A percentile compares a stretch with the other conserved stretches of the same genome.
phyloP scores from a whole-genome alignment of 2,113 vertebrate genomes.

The Pantherophis guttatus region DNA sequence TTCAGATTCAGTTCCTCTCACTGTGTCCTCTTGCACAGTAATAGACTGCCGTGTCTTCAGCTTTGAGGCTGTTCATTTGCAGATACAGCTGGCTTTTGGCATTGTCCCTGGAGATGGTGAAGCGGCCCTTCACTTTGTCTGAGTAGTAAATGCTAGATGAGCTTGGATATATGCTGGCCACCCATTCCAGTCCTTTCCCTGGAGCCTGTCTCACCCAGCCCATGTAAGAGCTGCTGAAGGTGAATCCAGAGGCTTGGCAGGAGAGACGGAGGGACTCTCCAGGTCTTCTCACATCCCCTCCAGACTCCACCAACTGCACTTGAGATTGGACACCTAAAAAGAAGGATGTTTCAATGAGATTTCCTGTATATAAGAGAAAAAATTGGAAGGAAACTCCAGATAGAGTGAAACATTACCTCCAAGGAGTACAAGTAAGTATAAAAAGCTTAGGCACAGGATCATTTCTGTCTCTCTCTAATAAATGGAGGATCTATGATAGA shows the following conservation, averaged over 20 bases:
- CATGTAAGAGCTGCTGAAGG: background rate
- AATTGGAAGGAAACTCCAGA: background rate
- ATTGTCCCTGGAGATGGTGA: no score
- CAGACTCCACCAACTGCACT: background rate
- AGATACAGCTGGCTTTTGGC: no score
- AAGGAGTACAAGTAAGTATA: no score
- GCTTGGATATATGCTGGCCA: no score
- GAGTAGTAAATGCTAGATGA: no score
- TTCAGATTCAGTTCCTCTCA: background rate
- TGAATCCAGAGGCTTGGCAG: background rate
- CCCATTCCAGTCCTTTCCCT: background rate
- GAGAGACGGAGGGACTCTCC: background rate
- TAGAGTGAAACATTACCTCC: no score
- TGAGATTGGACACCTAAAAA: background rate
- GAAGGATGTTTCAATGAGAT: background rate
- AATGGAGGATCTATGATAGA: background rate
- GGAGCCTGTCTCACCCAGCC: background rate
- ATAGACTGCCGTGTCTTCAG: no score
- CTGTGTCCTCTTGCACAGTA: background rate
- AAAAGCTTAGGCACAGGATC: no score
- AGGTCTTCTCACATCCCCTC: background rate
- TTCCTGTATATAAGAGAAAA: background rate
- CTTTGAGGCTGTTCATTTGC: no score
- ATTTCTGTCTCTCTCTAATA: no score
- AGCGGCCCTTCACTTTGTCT: no score